Base-by-base conservation (phyloP, 92 coral and sea anemone genomes). In the Umimayanthus kanabou region DNA sequence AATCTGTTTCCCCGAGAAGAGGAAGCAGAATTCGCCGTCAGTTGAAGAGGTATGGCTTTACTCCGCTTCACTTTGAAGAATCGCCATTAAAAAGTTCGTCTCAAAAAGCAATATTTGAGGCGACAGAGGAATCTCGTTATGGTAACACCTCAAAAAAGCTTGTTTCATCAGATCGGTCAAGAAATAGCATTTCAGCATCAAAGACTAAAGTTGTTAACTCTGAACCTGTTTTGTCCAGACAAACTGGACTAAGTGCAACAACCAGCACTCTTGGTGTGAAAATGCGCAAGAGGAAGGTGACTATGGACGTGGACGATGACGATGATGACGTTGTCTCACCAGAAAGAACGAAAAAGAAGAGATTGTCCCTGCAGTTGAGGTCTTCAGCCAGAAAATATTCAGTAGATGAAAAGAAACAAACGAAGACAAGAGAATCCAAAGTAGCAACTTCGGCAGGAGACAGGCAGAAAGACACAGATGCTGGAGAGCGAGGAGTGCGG, bases 41-140 rank as follows among this genome's bases (percentile, higher is more conserved):
- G n/a, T 47, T 83, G 25, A 73, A 69, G 77, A 83, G 74, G 43
- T 83, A 70, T 53, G 87, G 78, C 29, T 83, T 83, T 43, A 69
- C 78, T 9, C 78, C 77, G 37, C 78, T 83, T 83, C 87, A 83
- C 26, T 83, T 83, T 7, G 45, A 70, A 49, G 37, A 83, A 18
- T 83, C 87, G 15, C 87, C 65, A 10, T 22, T 33, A 39, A 81
- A 42, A 40, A 4, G 26, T 55, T 71, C 77, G 70, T 5, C 65
- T 49, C 4, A 39, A 39, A 45, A 37, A 45, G 10, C 23, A 39
- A 25, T 1, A 3, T 67, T 26, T 22, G 20, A 67, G 18, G 30
- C 23, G 42, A 83, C 43, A 37, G 43, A 11, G 0, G 53, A 50
- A 15, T 16, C n/a, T 15, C 6, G 28, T 43, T 47, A 33, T 69